Conservation (phyloP, 37 sponge, comb jelly and placozoan genomes). For the Theonella swinhoei region DNA sequence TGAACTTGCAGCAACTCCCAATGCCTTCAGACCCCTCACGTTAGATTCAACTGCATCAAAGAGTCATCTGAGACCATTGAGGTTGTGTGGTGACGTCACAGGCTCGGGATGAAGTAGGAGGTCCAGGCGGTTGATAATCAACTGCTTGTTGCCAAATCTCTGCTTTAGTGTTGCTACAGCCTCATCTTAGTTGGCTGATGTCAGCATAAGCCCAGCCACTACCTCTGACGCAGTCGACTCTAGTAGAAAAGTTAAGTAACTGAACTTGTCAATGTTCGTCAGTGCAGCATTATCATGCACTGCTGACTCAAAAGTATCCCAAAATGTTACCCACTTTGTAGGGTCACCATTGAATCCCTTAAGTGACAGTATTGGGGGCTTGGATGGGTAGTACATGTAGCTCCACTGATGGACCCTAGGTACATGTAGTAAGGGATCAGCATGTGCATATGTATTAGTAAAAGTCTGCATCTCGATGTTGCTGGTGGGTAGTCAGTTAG, state of each 20-base stretch:
- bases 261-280: background rate
- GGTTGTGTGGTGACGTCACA: conserved; percentile 22
- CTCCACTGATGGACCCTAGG: background rate
- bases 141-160: conserved; percentile 33
- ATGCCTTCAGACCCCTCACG: conserved; percentile 8
- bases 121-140: conserved; percentile 27
- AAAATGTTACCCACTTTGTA: background rate
- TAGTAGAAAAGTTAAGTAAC: background rate
- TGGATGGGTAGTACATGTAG: background rate
- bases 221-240: background rate
- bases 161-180: conserved; percentile 8
- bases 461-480: too few species aligned
- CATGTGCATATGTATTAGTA: too few species aligned
- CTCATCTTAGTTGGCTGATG: conserved; percentile 14
- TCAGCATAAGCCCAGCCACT: background rate
- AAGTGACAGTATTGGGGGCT: background rate
- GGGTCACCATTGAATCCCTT: too few species aligned
- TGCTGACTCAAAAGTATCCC: background rate
- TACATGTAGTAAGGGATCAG: background rate
- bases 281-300: background rate
- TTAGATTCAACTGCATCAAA: conserved; percentile 26
- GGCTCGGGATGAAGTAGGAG: conserved; percentile 13
- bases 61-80: conserved; percentile 18
- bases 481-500: background rate
- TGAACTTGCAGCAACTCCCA: conserved; percentile 22